Evolutionary conservation across 2,113 vertebrate genomes (phyloP), one percentile per base, ranked within the genome.

Genomic region (Malurus cyaneus): DNA sequence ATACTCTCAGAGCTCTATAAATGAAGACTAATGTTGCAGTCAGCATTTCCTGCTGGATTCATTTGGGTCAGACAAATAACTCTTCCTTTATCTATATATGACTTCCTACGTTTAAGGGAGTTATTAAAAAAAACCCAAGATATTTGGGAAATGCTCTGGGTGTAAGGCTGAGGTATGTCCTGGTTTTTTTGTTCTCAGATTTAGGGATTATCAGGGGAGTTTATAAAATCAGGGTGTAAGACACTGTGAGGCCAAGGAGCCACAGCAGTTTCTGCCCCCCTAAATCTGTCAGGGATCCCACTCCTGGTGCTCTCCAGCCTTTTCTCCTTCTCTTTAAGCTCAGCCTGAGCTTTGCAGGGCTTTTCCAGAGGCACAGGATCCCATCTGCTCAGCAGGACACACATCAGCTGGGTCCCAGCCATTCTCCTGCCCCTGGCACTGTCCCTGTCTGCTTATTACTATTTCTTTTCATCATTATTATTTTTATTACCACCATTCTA

Each of bases 161-260:
- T 2, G 0, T 10, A 13, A 3, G 0, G 12, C 16, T 11, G 46
- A 53, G 52, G 9, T 1, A 0, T 18, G 4, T 36, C 78, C 28
- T 3, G 2, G 7, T 73, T 54, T 73, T 54, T 17, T 11, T 11
- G 5, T 32, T 26, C 44, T 47, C 39, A 25, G 46, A 21, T 60
- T 41, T 28, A 9, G 20, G 36, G 24, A 56, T 67, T 47, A 42
- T 5, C 11, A 6, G 4, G 1, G 3, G 8, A 47, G 6, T 3
- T 83, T 56, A 9, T 52, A 41, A 67, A 89, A 52, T 24, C 31
- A 16, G 8, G 1, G 28, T 67, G 61, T 18, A 49, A 72, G 85
- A n/a, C n/a, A 16, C 36, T 28, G 25, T 1, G 18, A 62, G 29
- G 47, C n/a, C 39, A 62, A 66, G 57, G 7, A 66, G 26, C 26